Conservation (phyloP, 2,888 invertebrate genomes). For the Agonopterix heracliana region DNA sequence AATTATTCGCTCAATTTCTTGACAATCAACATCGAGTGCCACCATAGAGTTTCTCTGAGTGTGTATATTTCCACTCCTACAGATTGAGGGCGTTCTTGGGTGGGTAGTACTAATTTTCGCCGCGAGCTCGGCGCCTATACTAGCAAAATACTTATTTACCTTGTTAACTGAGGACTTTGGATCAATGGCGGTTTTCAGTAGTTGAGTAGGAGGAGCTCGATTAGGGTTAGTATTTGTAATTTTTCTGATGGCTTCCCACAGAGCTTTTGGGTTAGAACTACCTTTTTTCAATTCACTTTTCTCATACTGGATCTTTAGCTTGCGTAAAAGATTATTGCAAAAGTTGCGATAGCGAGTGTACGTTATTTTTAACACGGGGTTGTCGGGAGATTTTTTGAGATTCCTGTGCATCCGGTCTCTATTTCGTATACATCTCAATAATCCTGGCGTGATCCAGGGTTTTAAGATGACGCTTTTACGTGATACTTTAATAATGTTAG, state of each 20-base stretch:
- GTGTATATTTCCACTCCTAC: neutral
- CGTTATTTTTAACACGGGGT: neutral
- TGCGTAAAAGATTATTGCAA: neutral
- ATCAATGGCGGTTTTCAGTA: neutral
- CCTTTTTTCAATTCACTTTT: neutral
- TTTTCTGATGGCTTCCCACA: neutral
- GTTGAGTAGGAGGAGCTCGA: neutral
- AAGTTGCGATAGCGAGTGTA: neutral
- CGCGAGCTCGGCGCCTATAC: neutral
- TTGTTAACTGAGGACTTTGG: neutral
- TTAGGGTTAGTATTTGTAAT: neutral
- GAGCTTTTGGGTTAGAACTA: neutral
- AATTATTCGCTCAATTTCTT: neutral
- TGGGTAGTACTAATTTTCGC: neutral
- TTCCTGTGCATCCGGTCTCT: neutral
- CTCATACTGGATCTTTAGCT: neutral
- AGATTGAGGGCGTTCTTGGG: neutral
- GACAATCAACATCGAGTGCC: neutral
- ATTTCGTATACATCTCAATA: neutral
- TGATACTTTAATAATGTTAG: neutral
- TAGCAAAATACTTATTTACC: neutral
- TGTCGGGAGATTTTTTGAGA: neutral
- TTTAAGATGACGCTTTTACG: neutral
- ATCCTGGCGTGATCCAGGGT: too few relatives aligned
- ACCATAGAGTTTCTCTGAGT: neutral